Conservation (phyloP, 2,888 invertebrate genomes). For the Eupithecia tripunctaria region DNA sequence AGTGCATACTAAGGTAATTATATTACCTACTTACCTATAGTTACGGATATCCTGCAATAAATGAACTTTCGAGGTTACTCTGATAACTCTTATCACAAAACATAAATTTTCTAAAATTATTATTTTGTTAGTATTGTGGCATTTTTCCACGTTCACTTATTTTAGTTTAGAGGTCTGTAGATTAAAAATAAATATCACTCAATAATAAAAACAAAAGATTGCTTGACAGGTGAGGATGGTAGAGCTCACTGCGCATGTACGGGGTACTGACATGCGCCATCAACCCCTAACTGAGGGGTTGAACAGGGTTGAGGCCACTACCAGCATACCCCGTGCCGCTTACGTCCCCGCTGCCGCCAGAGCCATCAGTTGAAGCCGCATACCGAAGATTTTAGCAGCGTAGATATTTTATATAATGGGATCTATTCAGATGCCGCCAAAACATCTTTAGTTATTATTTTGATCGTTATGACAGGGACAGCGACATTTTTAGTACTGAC, state of each 20-base stretch:
- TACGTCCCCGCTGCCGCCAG: conserved; percentile 56
- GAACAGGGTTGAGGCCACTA: conserved; percentile 54
- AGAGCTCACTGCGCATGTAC: conserved; percentile 37
- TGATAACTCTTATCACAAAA: background rate
- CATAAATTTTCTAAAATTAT: background rate
- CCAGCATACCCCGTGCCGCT: conserved; percentile 59
- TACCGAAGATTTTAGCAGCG: too few species aligned
- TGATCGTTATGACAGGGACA: too few species aligned
- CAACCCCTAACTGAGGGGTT: background rate
- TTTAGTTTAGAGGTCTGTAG: background rate
- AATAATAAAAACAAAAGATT: conserved; percentile 44
- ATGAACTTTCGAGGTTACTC: background rate
- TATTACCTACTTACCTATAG: background rate
- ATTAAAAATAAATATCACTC: conserved; percentile 17
- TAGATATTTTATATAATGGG: too few species aligned
- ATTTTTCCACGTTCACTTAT: background rate
- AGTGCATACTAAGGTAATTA: background rate
- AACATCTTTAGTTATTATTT: too few species aligned
- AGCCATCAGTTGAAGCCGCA: conserved; percentile 54
- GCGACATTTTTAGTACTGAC: too few species aligned
- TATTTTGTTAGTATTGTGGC: background rate
- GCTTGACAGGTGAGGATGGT: conserved; percentile 19
- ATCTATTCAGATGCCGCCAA: too few species aligned
- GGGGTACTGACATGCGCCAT: conserved; percentile 38
- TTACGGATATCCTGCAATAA: background rate